Base-by-base conservation (phyloP, 2,113 vertebrate species). In the Turnix velox region DNA sequence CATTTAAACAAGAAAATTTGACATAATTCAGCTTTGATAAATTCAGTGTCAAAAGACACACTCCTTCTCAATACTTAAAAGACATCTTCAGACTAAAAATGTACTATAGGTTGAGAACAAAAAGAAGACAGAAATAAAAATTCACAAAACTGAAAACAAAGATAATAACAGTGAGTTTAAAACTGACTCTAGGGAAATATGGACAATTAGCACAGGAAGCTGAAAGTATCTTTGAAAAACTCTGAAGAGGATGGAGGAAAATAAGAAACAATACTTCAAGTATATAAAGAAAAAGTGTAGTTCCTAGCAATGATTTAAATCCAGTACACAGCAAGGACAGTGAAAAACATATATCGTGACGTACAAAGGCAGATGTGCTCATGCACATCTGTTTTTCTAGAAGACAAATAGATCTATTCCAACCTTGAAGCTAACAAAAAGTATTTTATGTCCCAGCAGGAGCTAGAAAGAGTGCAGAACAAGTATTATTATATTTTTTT, bases 201-300 rank as follows among this genome's bases (percentile, higher is more conserved):
- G 27, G 54, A 82, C 73, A 94, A 90, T 84, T 90, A 76, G 82
- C 71, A 94, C 49, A 90, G 74, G 80, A 93, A 93, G 57, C 33
- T 68, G 84, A 84, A 92, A 90, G 33, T 86, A 68, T 51, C 65
- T 88, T 92, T 68, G 58, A 65, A 92, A 95, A 94, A 45, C 30
- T 90, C 51, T 68, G 40, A 35, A 63, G 52, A 84, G 39, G 55
- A 40, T 1, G 4, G 52, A 81, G 61, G 61, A 89, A 88, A 92
- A 92, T 46, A 88, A 86, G 65, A 68, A 94, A 75, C 43, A 90
- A 72, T 81, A 46, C 37, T 62, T 39, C 46, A 74, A 91, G 73
- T 67, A 69, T 39, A 88, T 80, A 63, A 62, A 82, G 69, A 77
- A 93, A 94, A 84, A 93, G 33, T 68, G 66, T n/a, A 90, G 39